A percentile compares a stretch with the other conserved stretches of the same genome.
These are phyloP conservation scores for Redunca redunca DNA, from an alignment of 2,113 vertebrate species.

Conservation along the genomic window DNA sequence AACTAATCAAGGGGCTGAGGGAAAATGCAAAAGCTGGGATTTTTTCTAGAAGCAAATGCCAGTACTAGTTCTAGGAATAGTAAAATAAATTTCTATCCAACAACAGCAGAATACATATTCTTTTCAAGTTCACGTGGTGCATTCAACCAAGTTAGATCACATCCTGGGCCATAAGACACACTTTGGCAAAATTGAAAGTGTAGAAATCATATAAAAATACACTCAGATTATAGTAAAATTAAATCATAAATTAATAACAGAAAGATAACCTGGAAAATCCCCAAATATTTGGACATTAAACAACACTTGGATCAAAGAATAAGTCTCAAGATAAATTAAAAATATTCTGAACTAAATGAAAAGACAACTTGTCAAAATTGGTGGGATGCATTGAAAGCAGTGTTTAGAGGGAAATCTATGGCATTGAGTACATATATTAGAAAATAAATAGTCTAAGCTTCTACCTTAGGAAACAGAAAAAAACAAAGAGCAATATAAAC, in stretches of 20 bases:
- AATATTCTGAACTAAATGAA: conserved; percentile 30
- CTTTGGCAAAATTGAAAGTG: neutral
- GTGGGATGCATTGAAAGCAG: neutral
- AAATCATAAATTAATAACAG: neutral
- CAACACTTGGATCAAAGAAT: neutral
- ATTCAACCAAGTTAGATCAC: neutral
- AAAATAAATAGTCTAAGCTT: neutral
- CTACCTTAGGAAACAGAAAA: neutral
- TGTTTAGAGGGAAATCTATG: neutral
- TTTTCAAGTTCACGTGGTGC: neutral
- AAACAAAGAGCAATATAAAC: neutral
- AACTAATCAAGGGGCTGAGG: neutral
- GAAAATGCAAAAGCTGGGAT: neutral
- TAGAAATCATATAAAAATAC: neutral
- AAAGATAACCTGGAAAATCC: neutral
- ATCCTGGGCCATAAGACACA: neutral
- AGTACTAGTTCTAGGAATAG: neutral
- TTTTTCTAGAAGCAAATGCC: neutral
- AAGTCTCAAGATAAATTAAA: conserved; percentile 8
- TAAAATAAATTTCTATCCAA: neutral
- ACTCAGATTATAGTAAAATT: neutral
- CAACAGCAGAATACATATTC: neutral
- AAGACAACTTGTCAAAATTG: neutral
- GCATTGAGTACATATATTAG: neutral
- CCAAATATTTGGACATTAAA: neutral